Evolutionary conservation across 2,797 vertebrate species (phyloP), one percentile per base, ranked within the genome.

Genomic region (Chiroxiphia lanceolata): DNA sequence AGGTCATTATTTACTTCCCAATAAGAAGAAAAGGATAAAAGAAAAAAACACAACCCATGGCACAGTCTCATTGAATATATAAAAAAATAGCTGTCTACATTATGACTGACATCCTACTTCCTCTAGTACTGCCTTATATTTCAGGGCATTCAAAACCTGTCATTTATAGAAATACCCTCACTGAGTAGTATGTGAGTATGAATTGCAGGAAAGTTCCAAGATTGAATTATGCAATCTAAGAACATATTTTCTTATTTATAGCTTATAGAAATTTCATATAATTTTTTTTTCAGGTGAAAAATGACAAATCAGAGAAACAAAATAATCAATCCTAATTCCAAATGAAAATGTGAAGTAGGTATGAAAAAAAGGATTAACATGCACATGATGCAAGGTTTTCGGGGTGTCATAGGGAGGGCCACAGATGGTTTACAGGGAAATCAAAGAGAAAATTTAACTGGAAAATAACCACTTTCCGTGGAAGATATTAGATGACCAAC

Each of bases 361-460:
- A 93, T 33, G 57, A 79, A 96, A 83, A 95, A 77, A 92, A 96
- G 94, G 88, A 96, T 96, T 97, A 96, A 96, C 81, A 72, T 87
- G 68, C 57, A 59, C 57, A 69, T 89, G 88, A 96, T 47, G 48
- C 84, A 90, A 74, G 76, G 83, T 92, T 96, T 91, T 95, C 92
- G 89, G 93, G 87, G 80, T 97, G 94, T 94, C 95, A 97, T 77
- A 71, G 78, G 80, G 59, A 96, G 76, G 83, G 87, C 77, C 4
- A 1, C 91, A 82, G 61, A 68, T 78, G 67, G 87, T 94, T 97
- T 96, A 96, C 8, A 23, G 77, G 85, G 85, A 97, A 97, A 96
- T 97, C 95, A 97, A 97, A 96, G 85, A 76, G 88, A 97, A 92
- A 96, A 95, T 94, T 97, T 97, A 90, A 96, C 79, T 97, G 97